phyloP scores from a whole-genome alignment of 2,888 invertebrate genomes.

The Pandemis cinnamomeana region DNA sequence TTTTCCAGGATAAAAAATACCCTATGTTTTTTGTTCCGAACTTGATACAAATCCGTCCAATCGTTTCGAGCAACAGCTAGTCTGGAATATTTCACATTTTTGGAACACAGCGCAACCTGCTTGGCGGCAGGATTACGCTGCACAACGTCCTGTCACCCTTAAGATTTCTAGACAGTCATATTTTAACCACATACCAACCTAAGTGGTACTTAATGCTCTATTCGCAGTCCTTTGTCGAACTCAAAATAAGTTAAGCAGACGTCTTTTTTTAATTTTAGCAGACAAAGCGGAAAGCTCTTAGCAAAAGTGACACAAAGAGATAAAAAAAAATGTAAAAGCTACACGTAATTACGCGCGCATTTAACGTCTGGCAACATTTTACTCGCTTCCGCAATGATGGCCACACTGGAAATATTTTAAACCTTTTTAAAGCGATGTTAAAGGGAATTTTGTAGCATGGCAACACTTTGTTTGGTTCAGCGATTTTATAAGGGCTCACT shows the following conservation, averaged over 20 bases:
- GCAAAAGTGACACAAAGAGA: constrained; percentile 18
- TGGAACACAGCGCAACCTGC: no score
- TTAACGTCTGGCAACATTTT: constrained; percentile 36
- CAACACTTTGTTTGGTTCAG: neutral
- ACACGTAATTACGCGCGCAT: constrained; percentile 28
- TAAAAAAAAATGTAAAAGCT: constrained; percentile 23
- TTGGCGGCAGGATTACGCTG: no score
- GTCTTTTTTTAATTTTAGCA: constrained; percentile 33
- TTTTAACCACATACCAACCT: no score
- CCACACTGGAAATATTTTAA: constrained; percentile 1
- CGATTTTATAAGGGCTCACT: neutral
- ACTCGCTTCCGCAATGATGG: neutral
- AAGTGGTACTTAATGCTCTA: neutral
- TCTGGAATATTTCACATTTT: no score
- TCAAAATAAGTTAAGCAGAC: constrained; percentile 16
- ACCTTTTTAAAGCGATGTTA: neutral
- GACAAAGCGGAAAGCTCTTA: constrained; percentile 30
- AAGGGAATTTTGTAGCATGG: neutral
- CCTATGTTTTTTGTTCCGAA: no score
- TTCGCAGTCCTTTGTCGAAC: neutral
- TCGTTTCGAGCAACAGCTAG: no score
- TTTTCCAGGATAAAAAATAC: no score
- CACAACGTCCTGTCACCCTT: no score
- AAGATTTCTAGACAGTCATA: no score
- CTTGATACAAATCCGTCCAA: no score